Conservation (phyloP, 2,113 vertebrate species). For the Anolis sagrei region DNA sequence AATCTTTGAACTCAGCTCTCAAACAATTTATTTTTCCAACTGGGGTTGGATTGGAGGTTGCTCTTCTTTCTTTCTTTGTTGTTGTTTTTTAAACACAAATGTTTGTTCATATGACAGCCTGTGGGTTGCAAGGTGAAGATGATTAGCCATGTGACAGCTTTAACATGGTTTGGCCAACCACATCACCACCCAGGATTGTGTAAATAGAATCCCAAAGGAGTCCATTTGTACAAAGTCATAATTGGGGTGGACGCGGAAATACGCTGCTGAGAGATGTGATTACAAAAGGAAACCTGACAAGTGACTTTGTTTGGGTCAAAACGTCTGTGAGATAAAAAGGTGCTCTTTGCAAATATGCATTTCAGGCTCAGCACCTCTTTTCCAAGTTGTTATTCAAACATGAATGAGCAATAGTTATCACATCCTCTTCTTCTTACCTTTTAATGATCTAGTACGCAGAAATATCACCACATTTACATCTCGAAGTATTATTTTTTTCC, state of each 20-base stretch:
- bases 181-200: slow-evolving; percentile 22
- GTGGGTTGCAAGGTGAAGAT: slow-evolving; percentile 24
- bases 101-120: slow-evolving; percentile 47
- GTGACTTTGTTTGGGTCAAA: not conserved
- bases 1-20: not conserved
- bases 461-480: no score
- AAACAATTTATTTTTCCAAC: not conserved
- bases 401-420: not conserved
- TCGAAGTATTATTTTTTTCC: no score
- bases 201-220: slow-evolving; percentile 10
- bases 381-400: not conserved
- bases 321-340: not conserved
- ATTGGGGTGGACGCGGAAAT: not conserved
- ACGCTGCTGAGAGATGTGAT: not conserved
- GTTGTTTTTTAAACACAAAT: accelerated
- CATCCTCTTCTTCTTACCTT: no score
- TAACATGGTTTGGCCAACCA: slow-evolving; percentile 47
- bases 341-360: not conserved
- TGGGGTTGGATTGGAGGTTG: not conserved
- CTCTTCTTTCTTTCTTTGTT: not conserved
- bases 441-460: no score
- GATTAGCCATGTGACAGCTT: slow-evolving; percentile 37
- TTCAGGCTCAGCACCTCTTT: not conserved
- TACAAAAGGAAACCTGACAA: not conserved
- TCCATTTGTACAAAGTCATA: not conserved